phyloP scores from a whole-genome alignment of 2,797 vertebrate genomes.

The Novumbra hubbsi region DNA sequence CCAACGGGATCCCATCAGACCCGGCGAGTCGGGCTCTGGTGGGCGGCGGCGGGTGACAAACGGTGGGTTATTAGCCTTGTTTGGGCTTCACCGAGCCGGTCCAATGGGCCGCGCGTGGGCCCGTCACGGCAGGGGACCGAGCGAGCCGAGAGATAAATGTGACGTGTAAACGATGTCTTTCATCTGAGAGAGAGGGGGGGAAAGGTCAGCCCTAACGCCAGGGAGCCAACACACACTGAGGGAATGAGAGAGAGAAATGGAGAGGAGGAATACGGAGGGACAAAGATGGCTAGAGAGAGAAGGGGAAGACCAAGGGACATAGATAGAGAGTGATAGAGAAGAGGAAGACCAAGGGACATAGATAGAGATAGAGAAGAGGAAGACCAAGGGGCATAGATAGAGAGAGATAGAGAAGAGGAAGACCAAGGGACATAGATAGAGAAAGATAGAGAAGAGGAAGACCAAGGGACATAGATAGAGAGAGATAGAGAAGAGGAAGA shows the following conservation, averaged over 20 bases:
- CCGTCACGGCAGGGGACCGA: constrained; percentile 25
- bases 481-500: too few species aligned
- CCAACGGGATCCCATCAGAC: background rate
- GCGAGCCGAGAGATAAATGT: constrained; percentile 24
- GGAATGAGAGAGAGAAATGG: background rate
- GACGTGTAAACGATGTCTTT: constrained; percentile 31
- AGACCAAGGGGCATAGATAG: too few species aligned
- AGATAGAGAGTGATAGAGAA: background rate
- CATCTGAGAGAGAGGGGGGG: constrained; percentile 14
- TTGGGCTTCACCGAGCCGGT: background rate
- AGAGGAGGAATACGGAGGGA: background rate
- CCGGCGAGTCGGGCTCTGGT: background rate
- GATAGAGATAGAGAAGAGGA: too few species aligned
- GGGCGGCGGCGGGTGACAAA: background rate
- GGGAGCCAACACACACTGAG: background rate
- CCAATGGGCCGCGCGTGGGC: background rate
- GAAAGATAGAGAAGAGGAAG: background rate
- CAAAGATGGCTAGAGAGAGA: background rate
- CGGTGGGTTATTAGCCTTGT: constrained; percentile 24
- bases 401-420: too few species aligned
- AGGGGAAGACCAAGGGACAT: background rate
- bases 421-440: background rate
- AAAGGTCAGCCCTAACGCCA: constrained; percentile 19
- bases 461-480: background rate
- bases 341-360: too few species aligned